Evolutionary conservation across 2,888 invertebrate species (phyloP), one percentile per base, ranked within the genome.

Genomic region (Synergus gifuensis): DNA sequence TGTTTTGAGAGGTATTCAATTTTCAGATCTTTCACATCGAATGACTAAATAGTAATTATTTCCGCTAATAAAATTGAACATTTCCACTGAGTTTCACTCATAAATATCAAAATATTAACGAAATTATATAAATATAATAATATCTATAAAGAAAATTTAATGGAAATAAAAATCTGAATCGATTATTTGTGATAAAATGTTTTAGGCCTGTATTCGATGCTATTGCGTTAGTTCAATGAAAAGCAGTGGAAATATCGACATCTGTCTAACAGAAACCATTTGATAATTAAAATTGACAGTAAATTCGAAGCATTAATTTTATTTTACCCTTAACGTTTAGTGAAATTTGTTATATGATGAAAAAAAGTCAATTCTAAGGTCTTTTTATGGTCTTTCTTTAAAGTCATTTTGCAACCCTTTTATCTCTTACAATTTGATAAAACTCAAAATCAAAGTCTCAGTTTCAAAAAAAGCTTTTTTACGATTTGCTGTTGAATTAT

Each of bases 201-300:
- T 8, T 67, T 67, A 67, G 67, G 67, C 67, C 67, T 67, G 14
- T 22, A n/a, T 14, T 18, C 8, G n/a, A 66, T 42, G 66, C 44
- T 54, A 54, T 8, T 54, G n/a, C 12, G 40, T 22, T 14, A 18
- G 1, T 3, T 7, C 1, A 49, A 16, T 69, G 44, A 28, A 16
- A 69, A 69, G 9, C 69, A 69, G 69, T 49, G 69, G 49, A 69
- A 69, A 69, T 69, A 49, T 69, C 36, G 46, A 49, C 69, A 12
- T 69, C 14, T 5, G 46, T 0, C 46, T 69, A 28, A 69, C 69
- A 46, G 49, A 49, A 46, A 11, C 4, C 16, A 16, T 28, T n/a
- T n/a, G 0, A 54, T 54, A n/a, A n/a, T 9, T 54, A 4, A n/a
- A n/a, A 2, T 54, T n/a, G 28, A 28, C 28, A 28, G 3, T 28